phyloP scores from a whole-genome alignment of 1,140 invertebrate genomes.

The Brachionus asplanchnoidis region DNA sequence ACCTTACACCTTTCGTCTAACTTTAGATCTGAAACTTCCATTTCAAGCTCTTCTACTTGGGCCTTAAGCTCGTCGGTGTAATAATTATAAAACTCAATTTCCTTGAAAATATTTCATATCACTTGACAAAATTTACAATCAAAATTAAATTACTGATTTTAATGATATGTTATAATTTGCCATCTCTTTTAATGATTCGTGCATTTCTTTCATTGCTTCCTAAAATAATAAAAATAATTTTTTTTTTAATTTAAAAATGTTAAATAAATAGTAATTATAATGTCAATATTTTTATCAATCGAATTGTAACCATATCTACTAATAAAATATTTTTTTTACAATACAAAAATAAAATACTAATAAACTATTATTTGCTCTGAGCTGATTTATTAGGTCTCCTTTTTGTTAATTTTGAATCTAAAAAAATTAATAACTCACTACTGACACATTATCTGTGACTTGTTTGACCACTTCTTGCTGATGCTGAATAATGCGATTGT shows the following conservation, averaged over 20 bases:
- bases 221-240: neutral
- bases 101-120: neutral
- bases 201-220: constrained; percentile 34
- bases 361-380: neutral
- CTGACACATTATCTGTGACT: neutral
- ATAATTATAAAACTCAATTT: constrained; percentile 23
- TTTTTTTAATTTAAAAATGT: neutral
- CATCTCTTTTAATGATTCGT: constrained; percentile 31
- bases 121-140: neutral
- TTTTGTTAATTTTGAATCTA: neutral
- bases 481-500: neutral
- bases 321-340: neutral
- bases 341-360: neutral
- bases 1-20: neutral
- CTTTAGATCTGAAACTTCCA: neutral
- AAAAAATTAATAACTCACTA: neutral
- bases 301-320: neutral
- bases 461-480: neutral
- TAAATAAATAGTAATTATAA: neutral
- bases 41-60: neutral
- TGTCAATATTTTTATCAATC: neutral
- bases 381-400: neutral
- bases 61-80: neutral
- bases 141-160: constrained; percentile 29
- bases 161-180: constrained; percentile 9